These are phyloP conservation scores for Ophioninae sp. DNA, from an alignment of 2,888 invertebrate species.

Conservation along the genomic window DNA sequence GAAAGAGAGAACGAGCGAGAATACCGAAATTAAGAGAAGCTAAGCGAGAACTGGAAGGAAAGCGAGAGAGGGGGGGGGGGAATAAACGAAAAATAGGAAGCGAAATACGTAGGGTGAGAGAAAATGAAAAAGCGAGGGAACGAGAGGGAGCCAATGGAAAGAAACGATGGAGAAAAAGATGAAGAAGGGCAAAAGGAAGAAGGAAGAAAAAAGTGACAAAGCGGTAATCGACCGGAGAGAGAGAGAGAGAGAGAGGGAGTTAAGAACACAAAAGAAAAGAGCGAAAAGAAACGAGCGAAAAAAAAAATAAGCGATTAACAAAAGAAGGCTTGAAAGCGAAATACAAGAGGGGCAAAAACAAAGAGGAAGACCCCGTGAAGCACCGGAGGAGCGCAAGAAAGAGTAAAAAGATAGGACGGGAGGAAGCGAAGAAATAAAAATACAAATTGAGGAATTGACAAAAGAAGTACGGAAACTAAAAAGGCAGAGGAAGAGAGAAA, in stretches of 20 bases:
- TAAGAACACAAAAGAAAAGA: too few species aligned
- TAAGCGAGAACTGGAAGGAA: conserved; percentile 31
- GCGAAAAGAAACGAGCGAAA: too few species aligned
- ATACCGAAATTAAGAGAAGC: conserved; percentile 12
- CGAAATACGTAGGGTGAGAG: not conserved
- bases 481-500: conserved; percentile 39
- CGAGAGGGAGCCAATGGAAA: conserved; percentile 32
- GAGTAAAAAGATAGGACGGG: too few species aligned
- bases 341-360: too few species aligned
- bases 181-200: not conserved
- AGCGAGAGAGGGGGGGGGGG: conserved; percentile 6
- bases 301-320: too few species aligned
- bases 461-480: too few species aligned
- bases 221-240: not conserved
- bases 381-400: too few species aligned
- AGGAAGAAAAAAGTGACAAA: conserved; percentile 10
- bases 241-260: not conserved
- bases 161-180: not conserved
- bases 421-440: conserved; percentile 18
- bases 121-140: conserved; percentile 15
- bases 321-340: not conserved
- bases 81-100: conserved; percentile 1
- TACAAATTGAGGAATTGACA: conserved; percentile 38
- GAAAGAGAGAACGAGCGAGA: conserved; percentile 25
- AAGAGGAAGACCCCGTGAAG: too few species aligned